Evolutionary conservation across 2,113 vertebrate genomes (phyloP).

Genomic region (Phylloscopus whistleri): DNA sequence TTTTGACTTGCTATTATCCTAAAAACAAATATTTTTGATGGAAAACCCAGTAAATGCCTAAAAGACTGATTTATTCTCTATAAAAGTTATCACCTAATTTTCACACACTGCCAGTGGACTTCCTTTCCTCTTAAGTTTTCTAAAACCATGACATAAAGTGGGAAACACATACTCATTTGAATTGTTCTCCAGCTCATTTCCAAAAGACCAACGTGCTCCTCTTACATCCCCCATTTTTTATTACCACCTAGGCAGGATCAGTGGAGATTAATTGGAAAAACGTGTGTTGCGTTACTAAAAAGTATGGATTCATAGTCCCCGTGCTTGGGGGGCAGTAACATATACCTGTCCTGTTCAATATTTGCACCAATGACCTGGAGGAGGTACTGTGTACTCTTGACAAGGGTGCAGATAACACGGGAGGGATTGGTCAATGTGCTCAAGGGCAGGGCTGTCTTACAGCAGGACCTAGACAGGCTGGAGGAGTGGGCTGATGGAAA

Average conservation of each 20-base stretch:
- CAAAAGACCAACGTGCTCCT: background rate
- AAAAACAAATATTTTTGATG: background rate
- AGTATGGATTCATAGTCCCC: background rate
- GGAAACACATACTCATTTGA: background rate
- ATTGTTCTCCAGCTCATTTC: background rate
- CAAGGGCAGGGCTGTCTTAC: background rate
- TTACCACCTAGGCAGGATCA: background rate
- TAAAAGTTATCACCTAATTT: background rate
- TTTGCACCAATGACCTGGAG: background rate
- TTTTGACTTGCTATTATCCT: background rate
- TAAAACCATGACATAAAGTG: background rate
- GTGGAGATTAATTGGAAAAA: background rate
- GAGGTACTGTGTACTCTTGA: background rate
- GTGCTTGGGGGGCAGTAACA: background rate
- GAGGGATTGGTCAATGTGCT: background rate
- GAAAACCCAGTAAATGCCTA: background rate
- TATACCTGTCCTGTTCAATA: background rate
- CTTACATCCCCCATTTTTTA: background rate
- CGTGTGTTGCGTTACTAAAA: background rate
- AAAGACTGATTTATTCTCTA: background rate
- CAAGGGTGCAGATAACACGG: background rate
- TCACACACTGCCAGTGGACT: background rate
- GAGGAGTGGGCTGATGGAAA: background rate
- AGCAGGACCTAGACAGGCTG: background rate
- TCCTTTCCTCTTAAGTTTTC: background rate